Evolutionary conservation across 2,888 invertebrate species (phyloP), one percentile per base, ranked within the genome.

Genomic region (Ceraclea dissimilis): DNA sequence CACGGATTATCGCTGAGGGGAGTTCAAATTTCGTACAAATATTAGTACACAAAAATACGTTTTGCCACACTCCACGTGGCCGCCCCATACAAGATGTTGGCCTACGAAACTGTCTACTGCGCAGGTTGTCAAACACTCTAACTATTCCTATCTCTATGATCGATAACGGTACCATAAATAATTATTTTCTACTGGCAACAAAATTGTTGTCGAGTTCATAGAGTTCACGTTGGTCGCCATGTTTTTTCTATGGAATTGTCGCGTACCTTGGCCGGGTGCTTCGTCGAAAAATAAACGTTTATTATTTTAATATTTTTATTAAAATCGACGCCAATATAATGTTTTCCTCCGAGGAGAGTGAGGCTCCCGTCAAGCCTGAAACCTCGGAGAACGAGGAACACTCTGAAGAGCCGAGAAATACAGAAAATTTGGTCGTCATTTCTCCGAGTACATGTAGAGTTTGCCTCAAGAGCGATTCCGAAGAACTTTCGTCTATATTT

Each of bases 261-360:
- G 54, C 54, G 49, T 54, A 49, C 54, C 49, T 31, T 54, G 49
- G 34, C 54, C 54, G 49, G 54, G 49, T 49, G 49, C 39, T 22
- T 54, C 48, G 39, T 22, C 49, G 46, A 19, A 19, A 49, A 10
- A 22, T 21, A 19, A 26, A 49, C 20, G 16, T 43, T 43, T 26
- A 49, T 47, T 47, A 47, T 47, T 26, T 26, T 26, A 26, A 26
- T 26, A 26, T 43, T 43, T 43, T 6, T 16, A 43, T 43, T 13
- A 5, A 16, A 43, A 8, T 17, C 43, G 6, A 43, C 4, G 4
- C 39, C 4, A 39, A n/a, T 5, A 39, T 8, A 39, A 39, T 39
- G 39, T 39, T 39, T 39, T 39, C 39, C 16, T 4, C n/a, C 5
- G 48, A 54, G 34, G 49, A 33, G 34, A 13, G 16, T 13, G n/a